Base-by-base conservation (phyloP, 2,113 vertebrate genomes). In the Albula goreensis region DNA sequence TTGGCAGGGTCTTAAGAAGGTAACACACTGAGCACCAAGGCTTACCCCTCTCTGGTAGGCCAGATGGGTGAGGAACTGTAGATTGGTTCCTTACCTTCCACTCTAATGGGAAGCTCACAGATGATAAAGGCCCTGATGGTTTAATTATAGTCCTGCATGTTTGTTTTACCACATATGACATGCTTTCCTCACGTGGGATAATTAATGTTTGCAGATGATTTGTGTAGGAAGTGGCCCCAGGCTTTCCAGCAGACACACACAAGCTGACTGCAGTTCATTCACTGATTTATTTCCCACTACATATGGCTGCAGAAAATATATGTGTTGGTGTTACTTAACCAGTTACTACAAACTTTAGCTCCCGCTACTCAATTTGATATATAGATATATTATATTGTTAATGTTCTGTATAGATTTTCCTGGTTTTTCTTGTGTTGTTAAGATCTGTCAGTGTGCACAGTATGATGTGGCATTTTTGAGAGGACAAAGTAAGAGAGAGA, bases 121-220 rank as follows among this genome's bases (percentile, higher is more conserved):
- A 31, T 31, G 70, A n/a, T 70, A n/a, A 77, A 49, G 83, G 52
- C 41, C 4, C 84, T 53, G 84, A 79, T 80, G 84, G 77, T 52
- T 85, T 41, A 52, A 48, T 53, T 53, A 84, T 2, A 52, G 22
- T 8, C 41, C 85, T 25, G 50, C 52, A 48, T 50, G 78, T 85
- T 50, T 78, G 70, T 85, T 85, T 41, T 81, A 53, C 57, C 78
- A 17, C 56, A 48, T 57, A 57, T n/a, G 9, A 66, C 49, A 48
- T 17, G 57, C 80, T 52, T 50, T 51, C 80, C 51, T 11, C n/a
- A 22, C 80, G 31, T 19, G 1, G 51, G 51, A 7, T 31, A 31
- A n/a, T 53, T 22, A 31, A 11, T 52, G 22, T 17, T n/a, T 9
- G 52, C 51, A 17, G 22, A 52, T 50, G 80, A 52, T 53, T n/a